Percentiles rank a stretch among this genome's conserved stretches.
phyloP scores from a whole-genome alignment of 2,113 vertebrate genomes.

The Panthera leo region DNA sequence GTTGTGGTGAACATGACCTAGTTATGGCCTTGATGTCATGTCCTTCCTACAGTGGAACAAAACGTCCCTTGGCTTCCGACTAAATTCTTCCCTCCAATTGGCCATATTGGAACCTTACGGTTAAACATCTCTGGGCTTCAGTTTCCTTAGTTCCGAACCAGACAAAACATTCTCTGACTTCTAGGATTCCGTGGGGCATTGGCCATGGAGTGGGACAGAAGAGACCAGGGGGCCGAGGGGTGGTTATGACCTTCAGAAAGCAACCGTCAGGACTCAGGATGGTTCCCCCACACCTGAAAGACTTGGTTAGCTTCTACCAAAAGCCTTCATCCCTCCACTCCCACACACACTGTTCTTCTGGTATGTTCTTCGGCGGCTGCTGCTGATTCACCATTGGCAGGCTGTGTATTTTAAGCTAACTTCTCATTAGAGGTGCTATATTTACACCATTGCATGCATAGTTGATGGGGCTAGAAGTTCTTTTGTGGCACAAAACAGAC shows the following conservation, averaged over 20 bases:
- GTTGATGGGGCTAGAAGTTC: background rate
- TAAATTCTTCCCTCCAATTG: background rate
- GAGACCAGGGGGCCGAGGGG: background rate
- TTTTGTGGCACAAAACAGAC: background rate
- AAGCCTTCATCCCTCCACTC: background rate
- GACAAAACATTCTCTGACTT: background rate
- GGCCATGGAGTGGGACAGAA: background rate
- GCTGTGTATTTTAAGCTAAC: background rate
- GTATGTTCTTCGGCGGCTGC: accelerated
- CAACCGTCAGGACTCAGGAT: background rate
- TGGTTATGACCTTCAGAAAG: background rate
- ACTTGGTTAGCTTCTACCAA: background rate
- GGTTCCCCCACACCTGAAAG: background rate
- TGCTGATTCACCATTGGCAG: background rate
- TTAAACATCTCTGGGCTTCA: background rate
- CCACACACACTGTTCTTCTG: too few species aligned
- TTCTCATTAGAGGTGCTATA: background rate
- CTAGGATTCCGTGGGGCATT: background rate
- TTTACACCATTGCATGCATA: background rate
- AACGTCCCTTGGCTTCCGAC: background rate
- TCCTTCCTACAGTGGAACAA: background rate
- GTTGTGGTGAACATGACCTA: background rate
- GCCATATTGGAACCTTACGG: background rate
- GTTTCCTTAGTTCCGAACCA: background rate
- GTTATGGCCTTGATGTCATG: accelerated